phyloP scores from a whole-genome alignment of 2,888 invertebrate species.

The Chydorus sphaericus region DNA sequence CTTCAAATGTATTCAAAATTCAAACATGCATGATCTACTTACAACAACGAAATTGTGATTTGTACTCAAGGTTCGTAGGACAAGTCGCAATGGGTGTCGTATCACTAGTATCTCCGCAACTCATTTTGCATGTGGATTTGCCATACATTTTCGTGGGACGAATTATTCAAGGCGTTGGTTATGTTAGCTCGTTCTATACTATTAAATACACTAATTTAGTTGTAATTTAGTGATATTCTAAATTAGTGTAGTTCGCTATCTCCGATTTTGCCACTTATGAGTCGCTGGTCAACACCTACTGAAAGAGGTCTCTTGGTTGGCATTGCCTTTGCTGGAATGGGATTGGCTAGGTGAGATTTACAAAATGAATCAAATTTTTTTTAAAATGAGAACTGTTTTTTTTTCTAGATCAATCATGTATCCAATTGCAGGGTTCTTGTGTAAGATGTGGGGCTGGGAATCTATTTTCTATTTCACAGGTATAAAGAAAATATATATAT shows the following conservation, averaged over 20 bases:
- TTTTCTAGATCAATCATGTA: slow-evolving; percentile 36
- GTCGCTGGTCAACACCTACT: slow-evolving; percentile 3
- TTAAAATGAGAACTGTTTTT: too few relatives aligned
- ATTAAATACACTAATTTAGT: not conserved
- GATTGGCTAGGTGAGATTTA: too few relatives aligned
- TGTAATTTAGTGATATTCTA: not conserved
- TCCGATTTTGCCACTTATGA: slow-evolving; percentile 1
- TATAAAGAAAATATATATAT: slow-evolving; percentile 19
- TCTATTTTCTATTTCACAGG: slow-evolving; percentile 43
- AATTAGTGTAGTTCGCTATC: not conserved
- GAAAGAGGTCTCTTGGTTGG: slow-evolving; percentile 13
- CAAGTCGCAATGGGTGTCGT: too few relatives aligned
- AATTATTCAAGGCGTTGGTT: not conserved
- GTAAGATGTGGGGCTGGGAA: slow-evolving; percentile 44
- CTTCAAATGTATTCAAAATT: not conserved
- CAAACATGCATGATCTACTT: too few relatives aligned
- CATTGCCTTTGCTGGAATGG: slow-evolving; percentile 33
- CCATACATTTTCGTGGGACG: not conserved
- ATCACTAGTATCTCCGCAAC: not conserved
- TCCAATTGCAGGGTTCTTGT: slow-evolving; percentile 40
- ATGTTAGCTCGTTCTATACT: not conserved
- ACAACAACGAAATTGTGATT: too few relatives aligned
- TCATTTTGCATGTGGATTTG: not conserved
- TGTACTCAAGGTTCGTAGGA: not conserved
- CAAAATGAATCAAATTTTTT: too few relatives aligned